Evolutionary conservation across 30 jellyfish, hydroid and myxozoan genomes (phyloP).

Genomic region (Hydractinia echinata): DNA sequence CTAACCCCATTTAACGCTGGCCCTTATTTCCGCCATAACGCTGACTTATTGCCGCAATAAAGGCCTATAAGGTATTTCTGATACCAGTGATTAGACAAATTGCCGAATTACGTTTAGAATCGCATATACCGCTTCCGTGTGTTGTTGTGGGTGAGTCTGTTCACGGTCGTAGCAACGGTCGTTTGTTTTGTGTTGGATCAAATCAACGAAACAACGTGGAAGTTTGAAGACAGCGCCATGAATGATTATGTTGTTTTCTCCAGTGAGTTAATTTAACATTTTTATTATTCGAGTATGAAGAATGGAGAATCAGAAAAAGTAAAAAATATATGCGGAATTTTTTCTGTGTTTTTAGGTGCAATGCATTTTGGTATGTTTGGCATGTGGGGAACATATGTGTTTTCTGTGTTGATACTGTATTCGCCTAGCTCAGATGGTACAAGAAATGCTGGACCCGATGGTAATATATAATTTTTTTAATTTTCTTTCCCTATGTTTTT

Average conservation of each 20-base stretch:
- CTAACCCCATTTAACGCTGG: too few relatives aligned
- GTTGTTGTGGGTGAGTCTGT: constrained; percentile 70
- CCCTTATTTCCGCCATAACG: too few relatives aligned
- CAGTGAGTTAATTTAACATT: constrained; percentile 42
- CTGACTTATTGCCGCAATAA: too few relatives aligned
- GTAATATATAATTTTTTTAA: not conserved
- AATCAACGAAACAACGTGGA: constrained; percentile 94
- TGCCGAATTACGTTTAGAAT: constrained; percentile 39
- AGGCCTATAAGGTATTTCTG: too few relatives aligned
- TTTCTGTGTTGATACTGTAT: constrained; percentile 70
- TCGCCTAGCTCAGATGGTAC: constrained; percentile 54
- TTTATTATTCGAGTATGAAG: not conserved
- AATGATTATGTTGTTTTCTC: constrained; percentile 77
- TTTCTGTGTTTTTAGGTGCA: constrained; percentile 59
- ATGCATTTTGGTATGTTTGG: constrained; percentile 97
- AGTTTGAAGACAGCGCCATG: constrained; percentile 83
- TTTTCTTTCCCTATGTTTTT: too few relatives aligned
- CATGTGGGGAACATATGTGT: constrained; percentile 81
- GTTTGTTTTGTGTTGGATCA: constrained; percentile 90
- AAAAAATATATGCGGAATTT: not conserved
- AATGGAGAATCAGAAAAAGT: too few relatives aligned
- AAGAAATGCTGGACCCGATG: constrained; percentile 13
- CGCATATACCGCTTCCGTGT: constrained; percentile 90
- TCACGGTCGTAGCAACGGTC: constrained; percentile 71
- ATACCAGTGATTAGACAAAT: too few relatives aligned